Evolutionary conservation across 2,797 vertebrate species (phyloP).

Genomic region (Malacoraja senta): DNA sequence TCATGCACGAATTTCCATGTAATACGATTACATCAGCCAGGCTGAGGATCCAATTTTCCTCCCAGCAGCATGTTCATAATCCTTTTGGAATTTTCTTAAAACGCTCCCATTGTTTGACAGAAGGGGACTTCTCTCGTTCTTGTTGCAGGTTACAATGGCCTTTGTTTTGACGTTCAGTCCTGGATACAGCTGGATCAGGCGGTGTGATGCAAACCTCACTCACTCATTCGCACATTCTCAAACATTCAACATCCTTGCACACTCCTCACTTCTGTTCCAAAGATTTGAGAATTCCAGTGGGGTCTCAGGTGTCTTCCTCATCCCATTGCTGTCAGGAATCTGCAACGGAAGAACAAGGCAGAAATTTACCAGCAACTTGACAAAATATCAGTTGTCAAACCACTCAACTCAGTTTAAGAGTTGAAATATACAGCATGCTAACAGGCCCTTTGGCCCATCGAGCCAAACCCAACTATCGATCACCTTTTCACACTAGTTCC

Average conservation of each 20-base stretch:
- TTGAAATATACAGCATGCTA: too few relatives aligned
- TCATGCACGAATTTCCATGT: slow-evolving; percentile 36
- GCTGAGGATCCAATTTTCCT: slow-evolving; percentile 55
- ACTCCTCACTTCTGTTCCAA: slow-evolving; percentile 76
- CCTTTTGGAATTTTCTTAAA: slow-evolving; percentile 42
- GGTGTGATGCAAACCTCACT: slow-evolving; percentile 84
- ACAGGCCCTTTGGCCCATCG: too few relatives aligned
- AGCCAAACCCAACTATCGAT: too few relatives aligned
- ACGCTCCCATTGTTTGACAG: slow-evolving; percentile 39
- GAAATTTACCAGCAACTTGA: neutral
- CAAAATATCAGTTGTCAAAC: neutral
- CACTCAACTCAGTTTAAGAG: neutral
- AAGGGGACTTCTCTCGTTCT: slow-evolving; percentile 42
- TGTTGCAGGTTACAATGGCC: slow-evolving; percentile 51
- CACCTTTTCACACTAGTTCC: too few relatives aligned
- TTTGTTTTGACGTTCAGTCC: slow-evolving; percentile 63
- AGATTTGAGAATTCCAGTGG: slow-evolving; percentile 82
- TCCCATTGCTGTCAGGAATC: slow-evolving; percentile 62
- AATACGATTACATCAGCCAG: slow-evolving; percentile 46
- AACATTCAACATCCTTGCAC: slow-evolving; percentile 81
- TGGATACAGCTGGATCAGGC: slow-evolving; percentile 61
- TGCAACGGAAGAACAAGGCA: slow-evolving; percentile 47
- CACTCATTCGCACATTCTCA: slow-evolving; percentile 80
- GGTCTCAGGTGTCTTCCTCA: slow-evolving; percentile 66
- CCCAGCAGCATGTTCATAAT: slow-evolving; percentile 50